These are phyloP conservation scores for Peromyscus californicus DNA, from an alignment of 2,113 vertebrate genomes.

Conservation along the genomic window DNA sequence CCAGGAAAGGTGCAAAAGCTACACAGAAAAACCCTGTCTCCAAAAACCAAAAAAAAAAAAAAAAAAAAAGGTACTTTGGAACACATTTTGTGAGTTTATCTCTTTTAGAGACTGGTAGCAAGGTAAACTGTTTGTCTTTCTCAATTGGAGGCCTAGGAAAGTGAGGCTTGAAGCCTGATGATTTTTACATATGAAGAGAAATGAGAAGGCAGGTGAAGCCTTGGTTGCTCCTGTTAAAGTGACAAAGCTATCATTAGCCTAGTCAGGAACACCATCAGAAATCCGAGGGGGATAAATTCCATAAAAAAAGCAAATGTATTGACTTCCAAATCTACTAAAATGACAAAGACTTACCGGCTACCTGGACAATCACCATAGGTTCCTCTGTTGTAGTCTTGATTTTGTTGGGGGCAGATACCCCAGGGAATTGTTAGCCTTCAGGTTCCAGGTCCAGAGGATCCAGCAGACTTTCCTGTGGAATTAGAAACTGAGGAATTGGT, in stretches of 20 bases:
- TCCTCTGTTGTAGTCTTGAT: background rate
- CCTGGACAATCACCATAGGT: background rate
- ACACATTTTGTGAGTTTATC: background rate
- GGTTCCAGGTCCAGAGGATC: too few species aligned
- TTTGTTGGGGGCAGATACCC: background rate
- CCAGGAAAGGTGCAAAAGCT: too few species aligned
- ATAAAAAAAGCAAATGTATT: background rate
- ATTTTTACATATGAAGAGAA: background rate
- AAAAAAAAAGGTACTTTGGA: background rate
- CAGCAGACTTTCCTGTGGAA: background rate
- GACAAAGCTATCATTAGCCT: background rate
- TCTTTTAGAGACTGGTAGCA: background rate
- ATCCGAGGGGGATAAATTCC: background rate
- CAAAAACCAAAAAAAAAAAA: too few species aligned
- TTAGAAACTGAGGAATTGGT: too few species aligned
- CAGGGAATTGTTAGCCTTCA: background rate
- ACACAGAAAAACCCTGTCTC: too few species aligned
- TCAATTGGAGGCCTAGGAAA: background rate
- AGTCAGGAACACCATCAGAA: background rate
- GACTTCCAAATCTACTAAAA: background rate
- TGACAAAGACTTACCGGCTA: background rate
- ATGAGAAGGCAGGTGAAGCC: background rate
- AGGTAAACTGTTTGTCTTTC: background rate
- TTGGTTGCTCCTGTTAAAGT: too few species aligned
- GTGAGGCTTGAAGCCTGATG: background rate